Evolutionary conservation across 2,113 vertebrate genomes (phyloP).

Genomic region (Rhea americana): DNA sequence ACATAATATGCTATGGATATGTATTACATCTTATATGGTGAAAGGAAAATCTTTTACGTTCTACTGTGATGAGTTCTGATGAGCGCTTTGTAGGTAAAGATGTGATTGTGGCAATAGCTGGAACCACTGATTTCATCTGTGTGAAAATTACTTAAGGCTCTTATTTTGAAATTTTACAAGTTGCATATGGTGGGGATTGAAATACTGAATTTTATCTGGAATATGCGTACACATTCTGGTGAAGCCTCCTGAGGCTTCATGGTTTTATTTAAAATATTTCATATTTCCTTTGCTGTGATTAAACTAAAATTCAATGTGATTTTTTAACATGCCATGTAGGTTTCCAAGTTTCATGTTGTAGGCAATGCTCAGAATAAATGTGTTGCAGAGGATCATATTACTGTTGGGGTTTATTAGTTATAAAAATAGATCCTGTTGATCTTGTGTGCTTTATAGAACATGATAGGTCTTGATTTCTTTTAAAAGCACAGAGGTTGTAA

Average conservation of each 20-base stretch:
- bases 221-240: background rate
- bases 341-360: constrained; percentile 35
- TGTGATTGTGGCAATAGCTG: background rate
- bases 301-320: constrained; percentile 8
- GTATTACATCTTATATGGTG: background rate
- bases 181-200: background rate
- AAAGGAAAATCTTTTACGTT: background rate
- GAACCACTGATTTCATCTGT: background rate
- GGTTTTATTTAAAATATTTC: constrained; percentile 21
- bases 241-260: background rate
- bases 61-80: background rate
- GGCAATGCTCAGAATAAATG: constrained; percentile 19
- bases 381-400: constrained; percentile 32
- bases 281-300: background rate
- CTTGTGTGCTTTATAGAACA: background rate
- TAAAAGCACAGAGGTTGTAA: constrained; percentile 5
- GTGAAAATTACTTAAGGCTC: background rate
- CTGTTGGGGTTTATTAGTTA: background rate
- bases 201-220: background rate
- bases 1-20: background rate
- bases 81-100: background rate
- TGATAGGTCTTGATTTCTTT: background rate
- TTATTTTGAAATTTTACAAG: background rate
- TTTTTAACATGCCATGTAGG: background rate
- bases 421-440: constrained; percentile 47